A percentile compares a stretch with the other conserved stretches of the same genome.
Evolutionary conservation across 92 coral and sea anemone species (phyloP).

Genomic region (Zoanthus solanderi): DNA sequence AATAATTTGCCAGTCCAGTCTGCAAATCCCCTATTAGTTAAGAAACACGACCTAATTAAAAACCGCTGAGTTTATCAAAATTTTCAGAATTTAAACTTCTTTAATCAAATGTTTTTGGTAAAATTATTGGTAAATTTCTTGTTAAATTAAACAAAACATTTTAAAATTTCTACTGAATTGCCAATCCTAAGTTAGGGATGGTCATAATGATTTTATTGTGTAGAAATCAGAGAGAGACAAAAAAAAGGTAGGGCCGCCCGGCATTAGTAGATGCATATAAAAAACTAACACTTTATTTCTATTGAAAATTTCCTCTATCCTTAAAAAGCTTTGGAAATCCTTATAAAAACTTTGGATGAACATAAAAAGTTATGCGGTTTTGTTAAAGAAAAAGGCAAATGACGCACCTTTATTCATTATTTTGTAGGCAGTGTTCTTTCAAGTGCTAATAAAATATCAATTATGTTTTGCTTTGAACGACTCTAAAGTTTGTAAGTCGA

Average conservation of each 20-base stretch:
- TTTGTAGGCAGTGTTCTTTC: not conserved
- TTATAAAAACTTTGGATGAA: not conserved
- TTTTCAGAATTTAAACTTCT: not conserved
- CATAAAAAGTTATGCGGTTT: not conserved
- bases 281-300: not conserved
- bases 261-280: not conserved
- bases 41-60: constrained; percentile 37
- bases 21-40: not conserved
- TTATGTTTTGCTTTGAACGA: not conserved
- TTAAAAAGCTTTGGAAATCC: not conserved
- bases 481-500: not conserved
- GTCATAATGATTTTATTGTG: not conserved
- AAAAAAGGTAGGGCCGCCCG: not conserved
- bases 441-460: not conserved
- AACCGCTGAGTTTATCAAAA: constrained; percentile 10
- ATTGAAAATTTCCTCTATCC: not conserved
- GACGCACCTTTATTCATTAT: too few relatives aligned
- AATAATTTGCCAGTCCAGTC: constrained; percentile 31
- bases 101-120: not conserved
- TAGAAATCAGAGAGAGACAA: not conserved
- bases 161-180: not conserved
- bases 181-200: not conserved
- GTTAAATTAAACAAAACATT: not conserved
- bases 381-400: not conserved
- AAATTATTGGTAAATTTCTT: not conserved